Conservation (phyloP, 2,113 vertebrate genomes). For the Vulpes lagopus region DNA sequence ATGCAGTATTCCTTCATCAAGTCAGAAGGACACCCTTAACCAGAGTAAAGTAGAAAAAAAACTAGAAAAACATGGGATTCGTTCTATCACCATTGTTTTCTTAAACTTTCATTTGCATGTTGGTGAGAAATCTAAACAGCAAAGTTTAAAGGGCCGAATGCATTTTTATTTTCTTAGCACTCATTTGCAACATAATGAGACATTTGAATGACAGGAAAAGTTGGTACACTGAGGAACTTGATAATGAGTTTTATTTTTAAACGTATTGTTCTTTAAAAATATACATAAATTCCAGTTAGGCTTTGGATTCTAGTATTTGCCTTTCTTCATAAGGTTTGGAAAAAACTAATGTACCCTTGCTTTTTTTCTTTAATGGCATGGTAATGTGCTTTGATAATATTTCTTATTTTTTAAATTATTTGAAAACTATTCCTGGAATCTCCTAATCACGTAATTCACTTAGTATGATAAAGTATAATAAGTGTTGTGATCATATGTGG, state of each 20-base stretch:
- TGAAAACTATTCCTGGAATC: neutral
- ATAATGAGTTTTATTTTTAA: constrained; percentile 1
- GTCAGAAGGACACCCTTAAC: neutral
- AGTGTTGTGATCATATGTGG: neutral
- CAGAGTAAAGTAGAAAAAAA: neutral
- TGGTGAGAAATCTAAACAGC: neutral
- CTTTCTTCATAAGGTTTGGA: neutral
- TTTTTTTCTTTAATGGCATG: neutral
- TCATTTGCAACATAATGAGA: neutral
- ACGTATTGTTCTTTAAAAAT: neutral
- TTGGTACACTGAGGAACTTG: neutral
- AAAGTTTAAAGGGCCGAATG: neutral
- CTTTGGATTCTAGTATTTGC: neutral
- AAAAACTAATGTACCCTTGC: neutral
- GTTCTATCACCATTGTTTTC: neutral
- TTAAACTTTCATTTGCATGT: neutral
- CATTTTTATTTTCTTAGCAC: neutral
- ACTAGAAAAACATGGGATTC: neutral
- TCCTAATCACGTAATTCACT: neutral
- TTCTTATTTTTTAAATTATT: constrained; percentile 3
- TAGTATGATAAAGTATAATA: neutral
- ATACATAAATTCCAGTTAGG: neutral
- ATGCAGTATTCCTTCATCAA: neutral
- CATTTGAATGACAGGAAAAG: neutral
- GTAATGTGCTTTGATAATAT: neutral